phyloP scores from a whole-genome alignment of 1,140 invertebrate genomes.

The Drosophila lacteicornis region DNA sequence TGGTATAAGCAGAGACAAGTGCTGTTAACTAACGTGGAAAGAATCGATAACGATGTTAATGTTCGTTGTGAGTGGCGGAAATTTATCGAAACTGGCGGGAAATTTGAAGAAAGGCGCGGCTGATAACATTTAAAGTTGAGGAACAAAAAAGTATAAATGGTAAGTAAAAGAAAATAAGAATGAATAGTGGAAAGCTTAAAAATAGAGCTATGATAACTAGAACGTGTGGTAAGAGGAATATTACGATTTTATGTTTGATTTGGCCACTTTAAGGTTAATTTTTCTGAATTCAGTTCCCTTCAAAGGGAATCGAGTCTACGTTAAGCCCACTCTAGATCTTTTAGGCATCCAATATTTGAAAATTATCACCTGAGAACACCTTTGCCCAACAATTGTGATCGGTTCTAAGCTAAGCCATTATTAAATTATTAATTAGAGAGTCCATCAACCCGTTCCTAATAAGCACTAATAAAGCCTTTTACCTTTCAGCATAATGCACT shows the following conservation, averaged over 20 bases:
- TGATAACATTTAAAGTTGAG: neutral
- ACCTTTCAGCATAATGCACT: slow-evolving; percentile 22
- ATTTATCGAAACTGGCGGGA: neutral
- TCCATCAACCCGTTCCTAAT: too few relatives aligned
- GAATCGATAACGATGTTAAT: neutral
- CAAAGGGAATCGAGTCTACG: too few relatives aligned
- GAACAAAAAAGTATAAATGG: neutral
- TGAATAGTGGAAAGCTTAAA: too few relatives aligned
- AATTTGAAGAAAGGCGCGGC: neutral
- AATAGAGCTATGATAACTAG: too few relatives aligned
- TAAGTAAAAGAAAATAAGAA: neutral
- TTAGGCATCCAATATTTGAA: neutral
- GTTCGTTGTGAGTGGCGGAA: neutral
- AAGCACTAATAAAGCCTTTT: neutral
- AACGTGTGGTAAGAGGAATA: too few relatives aligned
- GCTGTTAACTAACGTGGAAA: neutral
- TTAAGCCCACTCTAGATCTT: too few relatives aligned
- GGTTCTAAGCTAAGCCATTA: too few relatives aligned
- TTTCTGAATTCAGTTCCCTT: too few relatives aligned
- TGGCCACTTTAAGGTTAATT: too few relatives aligned
- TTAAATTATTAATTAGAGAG: neutral
- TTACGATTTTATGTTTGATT: too few relatives aligned
- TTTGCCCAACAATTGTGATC: neutral
- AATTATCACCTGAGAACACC: too few relatives aligned
- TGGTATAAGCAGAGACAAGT: neutral